Evolutionary conservation across 1,140 invertebrate genomes (phyloP).

Genomic region (Meteorus sp.): DNA sequence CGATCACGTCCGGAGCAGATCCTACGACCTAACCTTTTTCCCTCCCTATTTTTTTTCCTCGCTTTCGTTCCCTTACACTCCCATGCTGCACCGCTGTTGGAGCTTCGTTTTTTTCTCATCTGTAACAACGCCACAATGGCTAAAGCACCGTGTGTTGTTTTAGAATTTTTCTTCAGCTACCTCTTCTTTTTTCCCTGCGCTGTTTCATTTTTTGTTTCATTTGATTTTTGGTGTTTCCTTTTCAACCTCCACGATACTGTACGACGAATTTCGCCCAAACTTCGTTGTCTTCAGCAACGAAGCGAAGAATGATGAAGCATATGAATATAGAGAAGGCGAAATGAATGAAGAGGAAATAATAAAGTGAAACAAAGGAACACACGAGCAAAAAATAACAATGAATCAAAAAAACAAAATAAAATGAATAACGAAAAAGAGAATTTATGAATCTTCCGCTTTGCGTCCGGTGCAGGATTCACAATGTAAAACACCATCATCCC

Average conservation of each 20-base stretch:
- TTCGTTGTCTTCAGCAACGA: conserved; percentile 11
- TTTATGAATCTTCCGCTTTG: conserved; percentile 1
- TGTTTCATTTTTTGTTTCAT: not conserved
- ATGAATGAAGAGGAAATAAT: not conserved
- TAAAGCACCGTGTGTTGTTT: not conserved
- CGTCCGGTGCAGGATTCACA: conserved; percentile 9
- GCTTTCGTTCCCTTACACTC: not conserved
- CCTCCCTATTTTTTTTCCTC: conserved; percentile 6
- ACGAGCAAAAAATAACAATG: too few species aligned
- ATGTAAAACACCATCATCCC: not conserved
- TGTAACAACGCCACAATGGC: conserved; percentile 2
- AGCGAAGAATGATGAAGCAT: not conserved
- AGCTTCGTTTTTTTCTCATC: conserved; percentile 13
- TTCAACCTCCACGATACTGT: not conserved
- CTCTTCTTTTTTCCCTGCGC: not conserved
- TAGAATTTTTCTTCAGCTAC: conserved; percentile 5
- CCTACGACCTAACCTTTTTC: conserved; percentile 32
- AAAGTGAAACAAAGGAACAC: not conserved
- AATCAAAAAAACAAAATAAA: not conserved
- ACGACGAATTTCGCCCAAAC: conserved; percentile 17
- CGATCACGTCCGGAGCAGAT: conserved; percentile 43
- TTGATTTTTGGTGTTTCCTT: not conserved
- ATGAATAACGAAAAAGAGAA: not conserved
- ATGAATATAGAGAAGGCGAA: not conserved
- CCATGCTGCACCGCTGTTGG: too few species aligned